Base-by-base conservation (phyloP, 2,113 vertebrate genomes). In the Embiotoca jacksoni region DNA sequence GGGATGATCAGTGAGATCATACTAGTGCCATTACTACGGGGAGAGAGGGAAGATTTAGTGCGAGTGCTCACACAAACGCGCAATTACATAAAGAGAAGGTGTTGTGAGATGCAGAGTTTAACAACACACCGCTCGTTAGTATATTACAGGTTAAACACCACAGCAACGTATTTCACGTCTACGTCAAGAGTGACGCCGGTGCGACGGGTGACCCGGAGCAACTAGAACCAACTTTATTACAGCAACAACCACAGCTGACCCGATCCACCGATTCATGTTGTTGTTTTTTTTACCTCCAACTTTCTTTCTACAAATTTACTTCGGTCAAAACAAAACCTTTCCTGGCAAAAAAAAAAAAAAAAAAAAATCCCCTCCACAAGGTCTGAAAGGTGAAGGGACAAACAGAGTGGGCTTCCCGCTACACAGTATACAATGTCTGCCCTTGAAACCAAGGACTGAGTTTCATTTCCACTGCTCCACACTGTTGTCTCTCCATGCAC, bases 1-100 rank as follows among this genome's bases (percentile, higher is more conserved):
- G 98, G 98, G 95, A 99, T 99, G 96, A 99, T 99, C 94, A 99
- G 91, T 1, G 98, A 99, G 94, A 99, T 99, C 98, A 99, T 99
- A 93, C 98, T 99, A 95, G 98, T 99, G 90, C 98, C 98, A 95
- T 99, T 99, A 92, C 98, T 99, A 87, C 23, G 64, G 2, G 82
- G 31, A 80, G 8, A 72, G 35, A 35, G 41, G 9, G 55, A 16
- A 11, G n/a, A 56, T n/a, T 57, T 1, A 50, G 56, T 49, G 58
- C 71, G 44, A 75, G 23, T n/a, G 7, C 7, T 61, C 39, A 30
- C 0, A 58, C 16, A 6, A 37, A 53, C 1, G 54, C 1, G 3
- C 2, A 52, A 6, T 39, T 61, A 57, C 35, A 78, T 9, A 56
- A 9, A 54, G 16, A 30, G n/a, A 78, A 32, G 0, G 50, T 8